Evolutionary conservation across 2,888 invertebrate genomes (phyloP), one percentile per base, ranked within the genome.

Genomic region (Copidosoma aretas): DNA sequence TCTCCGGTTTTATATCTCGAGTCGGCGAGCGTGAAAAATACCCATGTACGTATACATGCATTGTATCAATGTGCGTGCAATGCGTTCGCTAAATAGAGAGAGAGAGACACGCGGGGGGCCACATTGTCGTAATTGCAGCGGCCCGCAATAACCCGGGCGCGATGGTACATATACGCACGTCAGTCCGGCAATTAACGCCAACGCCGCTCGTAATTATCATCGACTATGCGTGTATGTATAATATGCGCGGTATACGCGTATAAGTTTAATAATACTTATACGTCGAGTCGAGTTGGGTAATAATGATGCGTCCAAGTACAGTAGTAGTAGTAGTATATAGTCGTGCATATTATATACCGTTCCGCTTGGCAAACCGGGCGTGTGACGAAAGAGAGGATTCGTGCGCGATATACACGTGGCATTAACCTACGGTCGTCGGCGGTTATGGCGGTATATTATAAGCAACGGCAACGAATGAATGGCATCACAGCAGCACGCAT

Each of bases 371-470:
- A 64, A 32, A 32, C 60, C 64, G 43, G 43, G 43, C 43, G 68
- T 49, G 68, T 61, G 68, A 64, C 68, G 61, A 64, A 61, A 61
- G 60, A 32, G 59, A 15, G 32, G 52, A 53, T 57, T 49, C 49
- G 21, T 12, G 43, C 3, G 43, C 43, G 43, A 41, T 54, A 22
- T 17, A 14, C 63, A 71, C 68, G 73, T 73, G 72, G 69, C 71
- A 75, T 73, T 73, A 73, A 75, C 71, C 74, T 73, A 71, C 68
- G 54, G 57, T 43, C 62, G 25, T 60, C 64, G 58, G 64, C 57
- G 63, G 58, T 66, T 57, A 43, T 32, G 15, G n/a, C n/a, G n/a
- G n/a, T n/a, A n/a, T n/a, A n/a, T n/a, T n/a, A n/a, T n/a, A n/a
- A n/a, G n/a, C n/a, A n/a, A n/a, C n/a, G n/a, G n/a, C n/a, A n/a